A percentile compares a stretch with the other conserved stretches of the same genome.
Evolutionary conservation across 2,113 vertebrate species (phyloP).

Genomic region (human (Homo sapiens)): DNA sequence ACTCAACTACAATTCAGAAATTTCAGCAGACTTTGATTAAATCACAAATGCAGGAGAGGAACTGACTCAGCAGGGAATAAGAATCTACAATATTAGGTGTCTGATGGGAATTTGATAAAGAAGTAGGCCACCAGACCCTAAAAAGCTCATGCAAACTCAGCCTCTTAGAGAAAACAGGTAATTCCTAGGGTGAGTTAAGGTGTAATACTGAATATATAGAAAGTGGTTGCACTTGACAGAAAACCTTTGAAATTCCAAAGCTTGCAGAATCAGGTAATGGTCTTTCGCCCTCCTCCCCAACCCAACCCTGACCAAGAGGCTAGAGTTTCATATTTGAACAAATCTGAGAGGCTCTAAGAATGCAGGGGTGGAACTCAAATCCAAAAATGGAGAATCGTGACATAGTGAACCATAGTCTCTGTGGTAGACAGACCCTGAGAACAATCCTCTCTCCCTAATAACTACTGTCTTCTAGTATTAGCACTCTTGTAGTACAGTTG

Average conservation of each 20-base stretch:
- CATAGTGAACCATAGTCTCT: background rate
- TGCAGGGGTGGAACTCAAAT: background rate
- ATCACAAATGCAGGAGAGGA: background rate
- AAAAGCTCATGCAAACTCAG: background rate
- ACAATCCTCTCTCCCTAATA: rapidly evolving
- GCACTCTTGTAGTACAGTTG: rapidly evolving
- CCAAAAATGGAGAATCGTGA: background rate
- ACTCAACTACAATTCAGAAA: background rate
- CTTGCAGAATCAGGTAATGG: background rate
- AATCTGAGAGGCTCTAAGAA: background rate
- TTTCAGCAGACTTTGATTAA: conserved; percentile 43
- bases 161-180: background rate
- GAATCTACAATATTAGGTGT: background rate
- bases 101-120: background rate
- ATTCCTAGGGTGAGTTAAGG: rapidly evolving
- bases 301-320: background rate
- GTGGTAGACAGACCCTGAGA: background rate
- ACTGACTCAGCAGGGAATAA: conserved; percentile 17
- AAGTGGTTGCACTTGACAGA: background rate
- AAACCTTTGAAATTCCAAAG: background rate
- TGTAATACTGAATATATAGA: background rate
- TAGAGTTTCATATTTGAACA: background rate
- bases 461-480: background rate
- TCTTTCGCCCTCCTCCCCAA: background rate
- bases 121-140: background rate